Conservation (phyloP, 92 coral and sea anemone genomes). For the Hydrozoanthus gracilis region DNA sequence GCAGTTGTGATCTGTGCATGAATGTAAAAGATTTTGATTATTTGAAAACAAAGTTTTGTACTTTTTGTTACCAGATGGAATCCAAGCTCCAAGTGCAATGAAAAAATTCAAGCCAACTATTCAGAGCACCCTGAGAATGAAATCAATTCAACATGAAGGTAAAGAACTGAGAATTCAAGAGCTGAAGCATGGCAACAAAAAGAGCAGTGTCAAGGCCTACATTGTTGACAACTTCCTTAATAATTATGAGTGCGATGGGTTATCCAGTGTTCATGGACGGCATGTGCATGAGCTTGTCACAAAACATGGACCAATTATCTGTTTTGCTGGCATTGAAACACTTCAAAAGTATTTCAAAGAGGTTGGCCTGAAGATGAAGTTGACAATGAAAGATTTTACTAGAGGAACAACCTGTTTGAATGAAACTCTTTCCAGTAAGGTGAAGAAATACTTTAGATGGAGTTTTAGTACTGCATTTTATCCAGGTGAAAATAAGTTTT, state of each 20-base stretch:
- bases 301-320: slow-evolving; percentile 79
- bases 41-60: no score
- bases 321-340: slow-evolving; percentile 85
- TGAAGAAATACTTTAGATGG: slow-evolving; percentile 81
- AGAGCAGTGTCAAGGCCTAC: slow-evolving; percentile 84
- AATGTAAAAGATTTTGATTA: no score
- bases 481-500: slow-evolving; percentile 95
- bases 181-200: slow-evolving; percentile 53
- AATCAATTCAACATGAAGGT: slow-evolving; percentile 55
- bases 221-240: slow-evolving; percentile 81
- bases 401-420: slow-evolving; percentile 90
- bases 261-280: slow-evolving; percentile 74
- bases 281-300: slow-evolving; percentile 70
- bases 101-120: slow-evolving; percentile 77
- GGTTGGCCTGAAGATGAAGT: slow-evolving; percentile 64
- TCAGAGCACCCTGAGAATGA: slow-evolving; percentile 72
- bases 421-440: slow-evolving; percentile 79
- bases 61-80: slow-evolving; percentile 1
- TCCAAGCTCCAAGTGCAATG: not conserved
- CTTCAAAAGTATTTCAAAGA: slow-evolving; percentile 81
- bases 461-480: slow-evolving; percentile 96
- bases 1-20: no score
- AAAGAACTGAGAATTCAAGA: slow-evolving; percentile 63
- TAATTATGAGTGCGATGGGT: slow-evolving; percentile 79
- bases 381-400: slow-evolving; percentile 77